These are phyloP conservation scores for Forficula auricularia DNA, from an alignment of 1,140 invertebrate genomes.

Conservation along the genomic window DNA sequence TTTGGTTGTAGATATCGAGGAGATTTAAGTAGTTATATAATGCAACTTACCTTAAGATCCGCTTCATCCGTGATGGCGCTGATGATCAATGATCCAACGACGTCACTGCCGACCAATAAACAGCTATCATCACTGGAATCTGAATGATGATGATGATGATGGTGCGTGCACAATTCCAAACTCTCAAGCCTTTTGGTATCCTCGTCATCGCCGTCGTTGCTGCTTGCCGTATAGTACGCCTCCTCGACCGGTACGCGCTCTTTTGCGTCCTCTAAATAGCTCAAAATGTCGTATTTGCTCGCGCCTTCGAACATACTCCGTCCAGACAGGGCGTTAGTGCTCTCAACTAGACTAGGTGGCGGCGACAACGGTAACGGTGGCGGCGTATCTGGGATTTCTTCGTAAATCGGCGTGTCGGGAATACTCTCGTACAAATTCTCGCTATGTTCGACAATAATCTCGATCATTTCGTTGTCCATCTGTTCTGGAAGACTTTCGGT, in stretches of 20 bases:
- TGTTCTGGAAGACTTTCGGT: too few relatives aligned
- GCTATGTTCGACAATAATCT: constrained; percentile 22
- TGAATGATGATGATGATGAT: too few relatives aligned
- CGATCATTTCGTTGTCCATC: too few relatives aligned
- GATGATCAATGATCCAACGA: constrained; percentile 21
- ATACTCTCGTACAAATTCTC: constrained; percentile 61
- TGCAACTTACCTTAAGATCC: constrained; percentile 12
- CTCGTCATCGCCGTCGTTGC: constrained; percentile 1
- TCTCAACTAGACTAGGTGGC: constrained; percentile 33
- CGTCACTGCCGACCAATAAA: constrained; percentile 21
- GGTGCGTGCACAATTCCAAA: too few relatives aligned
- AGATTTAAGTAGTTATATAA: too few relatives aligned
- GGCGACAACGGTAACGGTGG: constrained; percentile 56
- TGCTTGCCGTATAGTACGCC: constrained; percentile 33
- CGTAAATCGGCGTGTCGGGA: constrained; percentile 63
- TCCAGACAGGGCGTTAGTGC: constrained; percentile 13
- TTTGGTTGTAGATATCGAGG: too few relatives aligned
- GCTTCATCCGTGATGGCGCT: constrained; percentile 30
- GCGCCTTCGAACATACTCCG: constrained; percentile 66
- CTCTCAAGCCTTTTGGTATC: too few relatives aligned
- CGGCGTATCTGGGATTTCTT: constrained; percentile 55
- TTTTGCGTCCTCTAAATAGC: constrained; percentile 70
- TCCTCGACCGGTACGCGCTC: constrained; percentile 38
- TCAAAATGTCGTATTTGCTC: constrained; percentile 73
- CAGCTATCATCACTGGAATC: constrained; percentile 37